These are phyloP conservation scores for Boleophthalmus pectinirostris DNA, from an alignment of 2,113 vertebrate genomes.

Conservation along the genomic window DNA sequence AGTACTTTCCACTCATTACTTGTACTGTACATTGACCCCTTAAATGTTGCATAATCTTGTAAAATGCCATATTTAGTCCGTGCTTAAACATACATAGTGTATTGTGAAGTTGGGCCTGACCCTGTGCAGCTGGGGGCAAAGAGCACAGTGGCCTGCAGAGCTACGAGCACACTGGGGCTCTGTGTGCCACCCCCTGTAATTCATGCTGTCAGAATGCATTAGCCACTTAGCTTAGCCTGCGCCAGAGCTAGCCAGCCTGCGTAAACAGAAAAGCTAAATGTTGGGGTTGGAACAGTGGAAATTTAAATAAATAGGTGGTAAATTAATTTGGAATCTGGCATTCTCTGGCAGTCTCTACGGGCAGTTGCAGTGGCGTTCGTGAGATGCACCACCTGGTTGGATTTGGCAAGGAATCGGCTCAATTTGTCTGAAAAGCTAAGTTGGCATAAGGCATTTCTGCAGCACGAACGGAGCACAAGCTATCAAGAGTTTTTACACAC, in stretches of 20 bases:
- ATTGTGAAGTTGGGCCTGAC: background rate
- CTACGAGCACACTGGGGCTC: conserved; percentile 19
- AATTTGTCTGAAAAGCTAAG: conserved; percentile 39
- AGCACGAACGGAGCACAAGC: background rate
- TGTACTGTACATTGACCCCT: background rate
- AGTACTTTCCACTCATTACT: background rate
- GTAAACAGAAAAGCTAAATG: conserved; percentile 22
- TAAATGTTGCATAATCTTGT: background rate
- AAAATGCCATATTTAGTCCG: background rate
- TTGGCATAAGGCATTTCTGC: conserved; percentile 31
- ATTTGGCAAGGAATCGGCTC: conserved; percentile 45
- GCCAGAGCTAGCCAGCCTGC: conserved; percentile 26
- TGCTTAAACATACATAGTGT: background rate
- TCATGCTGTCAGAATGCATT: conserved; percentile 41
- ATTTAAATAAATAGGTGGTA: conserved; percentile 22
- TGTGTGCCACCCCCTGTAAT: conserved; percentile 29
- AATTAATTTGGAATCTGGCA: conserved; percentile 42
- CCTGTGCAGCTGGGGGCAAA: background rate
- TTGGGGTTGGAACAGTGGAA: conserved; percentile 23
- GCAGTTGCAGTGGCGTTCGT: conserved; percentile 28
- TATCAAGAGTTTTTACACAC: conserved; percentile 16
- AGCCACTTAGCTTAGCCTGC: conserved; percentile 14
- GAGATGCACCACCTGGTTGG: conserved; percentile 55
- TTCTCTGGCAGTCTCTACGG: conserved; percentile 22
- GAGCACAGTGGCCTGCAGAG: conserved; percentile 24